Conservation (phyloP, 2,113 vertebrate species). For the Ammodytes marinus region DNA sequence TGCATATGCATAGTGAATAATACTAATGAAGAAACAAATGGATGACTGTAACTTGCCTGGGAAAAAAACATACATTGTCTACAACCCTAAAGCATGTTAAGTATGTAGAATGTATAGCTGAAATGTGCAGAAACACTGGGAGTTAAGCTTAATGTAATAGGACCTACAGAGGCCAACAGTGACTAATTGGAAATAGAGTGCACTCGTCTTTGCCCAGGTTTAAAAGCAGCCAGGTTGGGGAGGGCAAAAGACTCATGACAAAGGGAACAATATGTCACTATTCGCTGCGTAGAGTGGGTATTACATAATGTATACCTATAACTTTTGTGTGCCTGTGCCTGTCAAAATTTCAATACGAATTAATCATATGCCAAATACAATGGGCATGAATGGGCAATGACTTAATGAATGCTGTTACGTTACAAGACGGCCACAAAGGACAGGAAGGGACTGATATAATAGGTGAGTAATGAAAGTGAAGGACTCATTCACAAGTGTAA, state of each 20-base stretch:
- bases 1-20: background rate
- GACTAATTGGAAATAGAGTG: background rate
- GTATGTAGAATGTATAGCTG: background rate
- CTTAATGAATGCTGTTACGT: slow-evolving; percentile 6
- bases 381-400: background rate
- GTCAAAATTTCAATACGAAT: background rate
- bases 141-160: background rate
- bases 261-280: background rate
- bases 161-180: background rate
- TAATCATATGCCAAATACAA: background rate
- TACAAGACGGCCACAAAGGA: background rate
- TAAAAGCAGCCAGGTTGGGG: background rate
- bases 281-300: background rate
- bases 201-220: background rate
- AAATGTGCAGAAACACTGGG: background rate
- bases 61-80: background rate
- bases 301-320: background rate
- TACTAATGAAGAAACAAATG: background rate
- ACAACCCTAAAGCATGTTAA: background rate
- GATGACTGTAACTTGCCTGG: background rate
- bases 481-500: background rate
- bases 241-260: too few relatives aligned
- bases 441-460: background rate
- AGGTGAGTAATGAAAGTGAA: slow-evolving; percentile 5
- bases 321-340: slow-evolving; percentile 1